Percentiles rank a stretch among this genome's conserved stretches.
phyloP scores from a whole-genome alignment of 2,888 invertebrate species.

The Melanophora roralis region DNA sequence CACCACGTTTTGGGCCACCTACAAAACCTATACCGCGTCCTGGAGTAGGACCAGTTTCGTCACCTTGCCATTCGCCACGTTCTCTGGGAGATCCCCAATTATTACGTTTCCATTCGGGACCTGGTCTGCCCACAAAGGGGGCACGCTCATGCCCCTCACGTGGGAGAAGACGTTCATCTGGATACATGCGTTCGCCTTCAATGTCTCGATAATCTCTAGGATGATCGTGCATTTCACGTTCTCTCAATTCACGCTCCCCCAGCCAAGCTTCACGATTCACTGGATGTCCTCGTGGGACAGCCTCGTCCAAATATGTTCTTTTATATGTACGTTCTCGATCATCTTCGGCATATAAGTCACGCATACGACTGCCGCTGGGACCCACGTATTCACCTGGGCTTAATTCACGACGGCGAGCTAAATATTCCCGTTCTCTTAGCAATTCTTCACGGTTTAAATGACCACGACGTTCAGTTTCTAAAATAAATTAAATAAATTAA shows the following conservation, averaged over 20 bases:
- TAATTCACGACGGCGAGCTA: slow-evolving; percentile 71
- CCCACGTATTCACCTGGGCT: slow-evolving; percentile 72
- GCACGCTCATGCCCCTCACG: slow-evolving; percentile 68
- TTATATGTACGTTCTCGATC: slow-evolving; percentile 73
- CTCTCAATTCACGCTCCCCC: slow-evolving; percentile 65
- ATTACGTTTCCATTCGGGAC: slow-evolving; percentile 70
- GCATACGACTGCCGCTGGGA: slow-evolving; percentile 61
- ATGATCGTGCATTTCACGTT: slow-evolving; percentile 62
- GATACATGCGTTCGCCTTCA: slow-evolving; percentile 67
- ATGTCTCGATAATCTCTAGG: slow-evolving; percentile 66
- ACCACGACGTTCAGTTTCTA: slow-evolving; percentile 70
- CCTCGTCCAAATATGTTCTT: slow-evolving; percentile 71
- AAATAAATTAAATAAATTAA: too few relatives aligned
- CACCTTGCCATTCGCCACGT: slow-evolving; percentile 70
- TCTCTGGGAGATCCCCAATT: slow-evolving; percentile 69
- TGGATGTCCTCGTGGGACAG: slow-evolving; percentile 66
- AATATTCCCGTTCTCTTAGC: slow-evolving; percentile 72
- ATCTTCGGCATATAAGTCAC: slow-evolving; percentile 74
- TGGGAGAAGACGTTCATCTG: slow-evolving; percentile 66
- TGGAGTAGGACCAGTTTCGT: slow-evolving; percentile 21
- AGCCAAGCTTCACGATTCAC: slow-evolving; percentile 60
- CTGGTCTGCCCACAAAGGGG: slow-evolving; percentile 61
- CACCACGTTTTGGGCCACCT: slow-evolving; percentile 71
- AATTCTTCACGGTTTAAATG: slow-evolving; percentile 72
- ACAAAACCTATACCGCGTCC: slow-evolving; percentile 68